Evolutionary conservation across 2,113 vertebrate species (phyloP), one percentile per base, ranked within the genome.

Genomic region (Prionailurus bengalensis): DNA sequence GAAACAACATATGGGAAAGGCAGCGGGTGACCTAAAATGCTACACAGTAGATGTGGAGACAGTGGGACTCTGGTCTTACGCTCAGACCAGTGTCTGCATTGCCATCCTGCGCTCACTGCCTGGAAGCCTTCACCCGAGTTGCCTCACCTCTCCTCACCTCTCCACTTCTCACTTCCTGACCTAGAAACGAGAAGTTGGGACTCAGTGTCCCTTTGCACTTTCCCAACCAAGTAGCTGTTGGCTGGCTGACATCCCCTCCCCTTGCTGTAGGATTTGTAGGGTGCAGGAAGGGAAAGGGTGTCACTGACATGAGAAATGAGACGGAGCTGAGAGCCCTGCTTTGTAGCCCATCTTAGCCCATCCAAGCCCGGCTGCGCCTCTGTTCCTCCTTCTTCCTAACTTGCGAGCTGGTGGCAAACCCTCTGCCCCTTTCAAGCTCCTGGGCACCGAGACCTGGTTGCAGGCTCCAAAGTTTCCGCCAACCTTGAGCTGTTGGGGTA

Each of bases 11-110:
- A 2, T 33, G 19, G 42, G 76, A 33, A 85, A 91, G 91, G 51
- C 48, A 6, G 63, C 27, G 68, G 51, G 19, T 39, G 17, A 0
- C 39, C 61, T 66, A 12, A 81, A 74, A 11, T 10, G 13, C 70
- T 13, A 0, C 63, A 14, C 21, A 0, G 70, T 17, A 45, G 63
- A 48, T 31, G 29, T 2, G 0, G 61, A 63, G 29, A 15, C 33
- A 58, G 45, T 48, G 76, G 36, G 4, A 3, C 33, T 65, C 3
- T 2, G 12, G 29, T 53, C 4, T 48, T 15, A 4, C 1, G 0
- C n/a, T n/a, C 39, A 16, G 19, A 8, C 51, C 36, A 14, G 31
- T 2, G n/a, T 31, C 87, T n/a, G 1, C 36, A 0, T 33, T 8
- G 45, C n/a, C 0, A 4, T 17, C 45, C 68, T 33, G 23, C 86